Conservation (phyloP, 2,888 invertebrate genomes). For the Chrysopilus asiliformis region DNA sequence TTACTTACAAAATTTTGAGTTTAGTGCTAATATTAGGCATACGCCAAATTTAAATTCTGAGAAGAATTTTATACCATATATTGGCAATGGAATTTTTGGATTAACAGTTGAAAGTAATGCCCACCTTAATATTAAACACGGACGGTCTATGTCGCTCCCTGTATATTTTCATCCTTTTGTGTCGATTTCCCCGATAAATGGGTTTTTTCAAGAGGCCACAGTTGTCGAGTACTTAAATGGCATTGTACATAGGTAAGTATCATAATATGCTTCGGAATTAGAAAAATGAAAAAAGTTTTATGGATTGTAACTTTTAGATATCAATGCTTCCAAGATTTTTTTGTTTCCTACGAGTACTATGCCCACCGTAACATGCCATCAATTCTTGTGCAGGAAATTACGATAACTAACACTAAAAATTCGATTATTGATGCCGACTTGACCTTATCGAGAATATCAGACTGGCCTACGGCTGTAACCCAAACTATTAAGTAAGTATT, state of each 20-base stretch:
- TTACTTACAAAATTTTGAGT: constrained; percentile 45
- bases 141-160: constrained; percentile 50
- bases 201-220: constrained; percentile 48
- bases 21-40: constrained; percentile 54
- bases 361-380: constrained; percentile 69
- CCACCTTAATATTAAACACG: constrained; percentile 51
- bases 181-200: constrained; percentile 39
- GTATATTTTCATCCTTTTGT: constrained; percentile 55
- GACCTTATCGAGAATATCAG: constrained; percentile 44
- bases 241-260: constrained; percentile 38
- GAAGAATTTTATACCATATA: constrained; percentile 53
- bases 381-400: constrained; percentile 67
- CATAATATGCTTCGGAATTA: neutral
- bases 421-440: constrained; percentile 45
- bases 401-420: constrained; percentile 58
- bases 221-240: constrained; percentile 56
- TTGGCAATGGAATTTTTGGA: constrained; percentile 63
- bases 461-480: constrained; percentile 45
- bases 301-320: constrained; percentile 33
- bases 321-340: constrained; percentile 51
- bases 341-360: constrained; percentile 55
- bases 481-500: constrained; percentile 37
- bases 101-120: constrained; percentile 48
- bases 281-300: neutral
- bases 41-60: constrained; percentile 41